Evolutionary conservation across 2,797 vertebrate species (phyloP).

Genomic region (Sebastes trivittatus): DNA sequence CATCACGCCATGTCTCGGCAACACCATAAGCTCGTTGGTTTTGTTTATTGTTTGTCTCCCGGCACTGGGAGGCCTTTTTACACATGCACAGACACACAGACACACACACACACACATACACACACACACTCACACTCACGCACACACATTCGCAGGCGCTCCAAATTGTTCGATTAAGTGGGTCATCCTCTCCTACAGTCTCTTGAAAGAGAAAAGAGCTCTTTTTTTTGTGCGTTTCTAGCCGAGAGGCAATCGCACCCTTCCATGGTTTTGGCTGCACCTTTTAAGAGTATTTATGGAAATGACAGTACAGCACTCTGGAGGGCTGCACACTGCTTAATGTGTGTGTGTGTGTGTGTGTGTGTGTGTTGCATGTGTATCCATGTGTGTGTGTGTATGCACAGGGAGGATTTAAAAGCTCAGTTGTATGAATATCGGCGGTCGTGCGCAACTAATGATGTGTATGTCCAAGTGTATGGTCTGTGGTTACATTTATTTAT

Average conservation of each 20-base stretch:
- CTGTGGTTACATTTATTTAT: not conserved
- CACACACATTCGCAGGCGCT: constrained; percentile 50
- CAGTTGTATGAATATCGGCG: constrained; percentile 10
- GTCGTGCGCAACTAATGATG: not conserved
- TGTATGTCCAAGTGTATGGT: not conserved
- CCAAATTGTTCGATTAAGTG: constrained; percentile 85
- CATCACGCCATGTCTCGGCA: constrained; percentile 59
- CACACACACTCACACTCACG: not conserved
- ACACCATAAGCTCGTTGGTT: constrained; percentile 75
- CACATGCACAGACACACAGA: constrained; percentile 14
- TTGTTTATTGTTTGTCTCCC: constrained; percentile 80
- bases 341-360: constrained; percentile 35
- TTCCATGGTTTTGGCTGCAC: constrained; percentile 74
- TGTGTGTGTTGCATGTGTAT: constrained; percentile 9
- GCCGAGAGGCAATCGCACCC: constrained; percentile 76
- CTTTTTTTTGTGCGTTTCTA: constrained; percentile 68
- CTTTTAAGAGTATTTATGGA: constrained; percentile 79
- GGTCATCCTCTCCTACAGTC: constrained; percentile 82
- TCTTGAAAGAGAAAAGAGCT: constrained; percentile 80
- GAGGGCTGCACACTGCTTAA: constrained; percentile 56
- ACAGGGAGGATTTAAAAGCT: constrained; percentile 22
- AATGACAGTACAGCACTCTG: constrained; percentile 69
- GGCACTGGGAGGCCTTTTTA: constrained; percentile 70
- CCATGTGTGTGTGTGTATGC: not conserved
- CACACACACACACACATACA: not conserved